Evolutionary conservation across 2,888 invertebrate species (phyloP).

Genomic region (Sphaerophoria taeniata): DNA sequence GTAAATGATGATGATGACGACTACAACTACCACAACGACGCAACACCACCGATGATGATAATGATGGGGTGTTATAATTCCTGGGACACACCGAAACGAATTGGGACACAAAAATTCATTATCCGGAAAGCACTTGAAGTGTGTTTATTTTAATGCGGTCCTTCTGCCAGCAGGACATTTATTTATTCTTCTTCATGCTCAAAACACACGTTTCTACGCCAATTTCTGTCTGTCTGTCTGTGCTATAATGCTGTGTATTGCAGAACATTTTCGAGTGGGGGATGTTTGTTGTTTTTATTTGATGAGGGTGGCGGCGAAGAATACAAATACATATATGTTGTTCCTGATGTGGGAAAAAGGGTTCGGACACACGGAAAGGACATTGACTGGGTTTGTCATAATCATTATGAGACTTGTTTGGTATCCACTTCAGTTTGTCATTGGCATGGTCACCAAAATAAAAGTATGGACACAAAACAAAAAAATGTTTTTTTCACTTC

Average conservation of each 20-base stretch:
- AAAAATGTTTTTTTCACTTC: neutral
- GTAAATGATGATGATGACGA: constrained; percentile 52
- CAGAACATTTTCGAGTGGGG: neutral
- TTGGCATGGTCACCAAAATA: constrained; percentile 5
- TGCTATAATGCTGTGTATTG: neutral
- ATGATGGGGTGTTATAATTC: constrained; percentile 70
- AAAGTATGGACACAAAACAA: neutral
- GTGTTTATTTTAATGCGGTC: constrained; percentile 75
- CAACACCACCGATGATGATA: constrained; percentile 26
- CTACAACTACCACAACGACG: constrained; percentile 23
- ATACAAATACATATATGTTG: neutral
- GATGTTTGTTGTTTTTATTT: constrained; percentile 20
- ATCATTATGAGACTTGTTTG: neutral
- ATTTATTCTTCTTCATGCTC: constrained; percentile 54
- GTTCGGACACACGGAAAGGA: constrained; percentile 41
- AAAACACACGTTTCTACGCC: constrained; percentile 61
- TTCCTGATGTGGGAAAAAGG: constrained; percentile 29
- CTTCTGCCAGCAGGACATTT: constrained; percentile 60
- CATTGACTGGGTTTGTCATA: constrained; percentile 27
- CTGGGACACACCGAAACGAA: constrained; percentile 65
- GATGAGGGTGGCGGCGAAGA: constrained; percentile 56
- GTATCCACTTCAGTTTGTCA: constrained; percentile 43
- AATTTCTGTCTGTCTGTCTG: constrained; percentile 9
- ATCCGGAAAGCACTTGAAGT: constrained; percentile 77
- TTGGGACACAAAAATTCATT: constrained; percentile 75